These are phyloP conservation scores for Brachyhypopomus occidentalis DNA, from an alignment of 2,113 vertebrate genomes.

Conservation along the genomic window DNA sequence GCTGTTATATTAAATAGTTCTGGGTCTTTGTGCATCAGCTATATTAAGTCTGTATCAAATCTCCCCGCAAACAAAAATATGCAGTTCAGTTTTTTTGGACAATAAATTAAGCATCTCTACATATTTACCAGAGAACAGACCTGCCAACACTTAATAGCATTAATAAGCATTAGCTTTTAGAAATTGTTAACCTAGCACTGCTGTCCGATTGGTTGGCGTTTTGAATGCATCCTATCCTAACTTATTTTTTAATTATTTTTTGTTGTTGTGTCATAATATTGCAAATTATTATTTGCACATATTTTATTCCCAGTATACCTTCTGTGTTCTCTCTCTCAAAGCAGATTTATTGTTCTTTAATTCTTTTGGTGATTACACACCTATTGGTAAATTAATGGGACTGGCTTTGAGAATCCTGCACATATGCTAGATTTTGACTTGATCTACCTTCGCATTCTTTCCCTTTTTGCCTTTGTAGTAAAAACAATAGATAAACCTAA, in stretches of 20 bases:
- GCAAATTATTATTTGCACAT: conserved; percentile 31
- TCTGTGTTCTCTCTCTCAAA: background rate
- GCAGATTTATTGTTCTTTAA: background rate
- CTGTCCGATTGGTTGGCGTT: background rate
- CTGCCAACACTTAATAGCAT: background rate
- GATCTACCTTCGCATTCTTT: conserved; percentile 13
- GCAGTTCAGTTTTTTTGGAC: background rate
- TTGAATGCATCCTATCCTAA: background rate
- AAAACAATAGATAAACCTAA: conserved; percentile 14
- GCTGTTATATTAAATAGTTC: conserved; percentile 6
- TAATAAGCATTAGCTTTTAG: background rate
- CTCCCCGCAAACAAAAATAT: conserved; percentile 5
- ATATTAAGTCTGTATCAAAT: background rate
- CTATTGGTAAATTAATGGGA: conserved; percentile 5
- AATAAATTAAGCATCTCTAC: background rate
- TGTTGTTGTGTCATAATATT: conserved; percentile 3
- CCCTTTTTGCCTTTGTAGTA: conserved; percentile 10
- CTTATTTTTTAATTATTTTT: background rate
- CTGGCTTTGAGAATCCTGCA: conserved; percentile 8
- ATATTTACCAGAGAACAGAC: background rate
- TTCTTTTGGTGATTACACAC: background rate
- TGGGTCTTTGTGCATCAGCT: background rate
- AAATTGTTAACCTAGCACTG: background rate
- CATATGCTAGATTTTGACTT: background rate
- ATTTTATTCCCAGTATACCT: conserved; percentile 14